These are phyloP conservation scores for Lontra canadensis DNA, from an alignment of 2,113 vertebrate genomes.

Conservation along the genomic window DNA sequence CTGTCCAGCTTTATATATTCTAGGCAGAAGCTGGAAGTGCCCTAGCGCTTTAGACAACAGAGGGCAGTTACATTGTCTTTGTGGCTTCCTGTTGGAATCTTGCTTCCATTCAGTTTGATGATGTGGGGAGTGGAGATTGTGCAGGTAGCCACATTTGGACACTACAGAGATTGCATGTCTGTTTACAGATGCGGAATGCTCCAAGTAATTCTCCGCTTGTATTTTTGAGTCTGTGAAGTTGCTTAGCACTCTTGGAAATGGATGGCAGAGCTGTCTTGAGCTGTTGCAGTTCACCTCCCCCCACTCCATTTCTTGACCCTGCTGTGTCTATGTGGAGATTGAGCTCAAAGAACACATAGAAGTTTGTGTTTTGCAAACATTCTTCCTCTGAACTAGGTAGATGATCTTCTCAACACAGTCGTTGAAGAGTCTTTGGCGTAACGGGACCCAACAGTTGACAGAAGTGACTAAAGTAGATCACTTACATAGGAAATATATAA, in stretches of 20 bases:
- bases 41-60: neutral
- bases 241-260: neutral
- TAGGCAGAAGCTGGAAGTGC: neutral
- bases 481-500: neutral
- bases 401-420: neutral
- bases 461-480: neutral
- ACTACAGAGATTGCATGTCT: no score
- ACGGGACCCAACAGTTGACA: neutral
- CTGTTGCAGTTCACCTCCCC: neutral
- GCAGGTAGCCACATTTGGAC: neutral
- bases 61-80: neutral
- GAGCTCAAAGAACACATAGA: neutral
- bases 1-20: neutral
- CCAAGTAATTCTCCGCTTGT: neutral
- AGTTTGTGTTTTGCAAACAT: neutral
- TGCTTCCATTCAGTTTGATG: neutral
- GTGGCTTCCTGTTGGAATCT: neutral
- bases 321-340: neutral
- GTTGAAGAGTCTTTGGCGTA: neutral
- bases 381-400: neutral
- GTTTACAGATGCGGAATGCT: neutral
- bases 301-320: neutral
- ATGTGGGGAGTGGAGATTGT: neutral
- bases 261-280: neutral
- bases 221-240: neutral